Evolutionary conservation across 1,140 invertebrate genomes (phyloP).

Genomic region (Araneus ventricosus): DNA sequence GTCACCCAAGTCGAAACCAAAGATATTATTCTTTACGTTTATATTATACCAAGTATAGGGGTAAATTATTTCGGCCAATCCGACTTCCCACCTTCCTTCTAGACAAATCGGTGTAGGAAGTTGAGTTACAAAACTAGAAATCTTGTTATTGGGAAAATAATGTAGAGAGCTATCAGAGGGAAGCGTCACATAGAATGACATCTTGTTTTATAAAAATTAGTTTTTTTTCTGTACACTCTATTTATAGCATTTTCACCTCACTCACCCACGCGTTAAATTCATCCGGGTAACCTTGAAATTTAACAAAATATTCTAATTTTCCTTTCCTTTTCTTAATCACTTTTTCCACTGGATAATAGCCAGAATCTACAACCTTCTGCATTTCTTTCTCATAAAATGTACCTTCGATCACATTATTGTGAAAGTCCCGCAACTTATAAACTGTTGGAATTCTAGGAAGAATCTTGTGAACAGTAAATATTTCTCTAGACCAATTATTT

Average conservation of each 20-base stretch:
- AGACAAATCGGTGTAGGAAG: neutral
- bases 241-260: neutral
- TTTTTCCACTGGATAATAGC: constrained; percentile 27
- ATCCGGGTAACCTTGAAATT: no score
- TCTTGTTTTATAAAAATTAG: neutral
- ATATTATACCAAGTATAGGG: no score
- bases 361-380: constrained; percentile 9
- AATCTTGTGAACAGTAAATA: no score
- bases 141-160: neutral
- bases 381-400: constrained; percentile 74
- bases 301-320: neutral
- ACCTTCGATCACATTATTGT: no score
- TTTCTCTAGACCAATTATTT: no score
- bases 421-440: no score
- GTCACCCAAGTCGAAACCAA: no score
- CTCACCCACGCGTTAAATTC: constrained; percentile 2
- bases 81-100: no score
- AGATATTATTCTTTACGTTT: no score
- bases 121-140: constrained; percentile 5
- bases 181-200: constrained; percentile 32
- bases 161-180: neutral
- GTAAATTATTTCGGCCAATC: no score
- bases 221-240: no score
- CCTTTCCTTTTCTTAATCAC: neutral
- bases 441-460: neutral